Base-by-base conservation (phyloP, 92 coral and sea anemone species). In the Phenganax stokvisi region DNA sequence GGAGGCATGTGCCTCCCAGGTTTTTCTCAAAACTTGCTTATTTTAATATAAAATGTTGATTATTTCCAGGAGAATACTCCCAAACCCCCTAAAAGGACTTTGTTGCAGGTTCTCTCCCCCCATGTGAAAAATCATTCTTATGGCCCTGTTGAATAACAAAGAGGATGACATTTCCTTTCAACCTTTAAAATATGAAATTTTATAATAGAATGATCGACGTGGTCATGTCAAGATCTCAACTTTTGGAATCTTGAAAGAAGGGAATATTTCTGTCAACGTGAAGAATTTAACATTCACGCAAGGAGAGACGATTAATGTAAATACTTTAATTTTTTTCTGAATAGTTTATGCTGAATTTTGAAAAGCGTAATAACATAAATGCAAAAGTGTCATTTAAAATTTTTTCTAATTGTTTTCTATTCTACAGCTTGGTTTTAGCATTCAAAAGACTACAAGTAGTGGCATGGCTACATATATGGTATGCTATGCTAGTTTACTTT, bases 391-490 rank as follows among this genome's bases (percentile, higher is more conserved):
- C 47, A 5, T 37, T 37, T 37, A 5, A 37, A 37, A 5, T 37
- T 1, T 37, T 37, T 5, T 37, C 5, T 51, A 9, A 54, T 80
- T 17, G 56, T 47, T 63, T 71, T 58, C 72, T 76, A 54, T 56
- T 11, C 69, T 86, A 51, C 79, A 93, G 98, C 87, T 91, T 87
- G 98, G 98, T 0, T 93, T 93, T 85, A 89, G 93, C 69, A 80
- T 93, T 70, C 97, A 91, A 77, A 93, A 89, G 81, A 93, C 98
- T 2, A 89, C 93, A 70, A 93, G 98, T 76, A 96, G 90, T 88
- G 98, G 98, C 6, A 88, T 93, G 62, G 92, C 98, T 54, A 91
- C 98, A 0, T 93, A 93, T 84, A 91, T 91, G 98, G 98, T 93
- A 84, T 9, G 20, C 12, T 93, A 84, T 9, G 20, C 12, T 63